Conservation (phyloP, 1,140 invertebrate species). For the Pristionchus pacificus region DNA sequence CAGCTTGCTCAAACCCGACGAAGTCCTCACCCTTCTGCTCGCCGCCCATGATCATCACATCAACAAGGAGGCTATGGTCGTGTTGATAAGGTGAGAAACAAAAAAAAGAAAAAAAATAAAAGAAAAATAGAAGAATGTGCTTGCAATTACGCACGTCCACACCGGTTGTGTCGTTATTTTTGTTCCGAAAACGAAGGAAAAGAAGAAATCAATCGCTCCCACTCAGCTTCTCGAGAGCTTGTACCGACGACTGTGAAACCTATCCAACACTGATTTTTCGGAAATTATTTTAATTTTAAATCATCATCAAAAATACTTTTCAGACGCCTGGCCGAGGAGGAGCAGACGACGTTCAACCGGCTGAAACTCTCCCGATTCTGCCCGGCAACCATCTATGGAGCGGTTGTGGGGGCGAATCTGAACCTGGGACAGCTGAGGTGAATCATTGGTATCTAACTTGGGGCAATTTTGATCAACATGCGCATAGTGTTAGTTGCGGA, state of each 20-base stretch:
- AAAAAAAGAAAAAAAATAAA: no score
- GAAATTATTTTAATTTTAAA: no score
- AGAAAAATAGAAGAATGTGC: no score
- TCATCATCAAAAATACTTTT: no score
- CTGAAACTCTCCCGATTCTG: slow-evolving; percentile 31
- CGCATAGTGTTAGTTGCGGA: neutral
- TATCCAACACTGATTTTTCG: no score
- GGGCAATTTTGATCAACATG: no score
- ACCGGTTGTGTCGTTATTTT: no score
- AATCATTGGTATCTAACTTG: no score
- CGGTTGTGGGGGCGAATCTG: slow-evolving; percentile 17
- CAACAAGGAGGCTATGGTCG: slow-evolving; percentile 23
- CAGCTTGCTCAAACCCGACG: slow-evolving; percentile 30
- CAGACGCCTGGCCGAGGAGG: slow-evolving; percentile 26
- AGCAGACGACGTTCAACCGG: slow-evolving; percentile 27
- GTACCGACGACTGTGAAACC: neutral
- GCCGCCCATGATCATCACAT: slow-evolving; percentile 27
- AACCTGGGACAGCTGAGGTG: slow-evolving; percentile 19
- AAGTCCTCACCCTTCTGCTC: slow-evolving; percentile 32
- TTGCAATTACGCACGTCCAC: no score
- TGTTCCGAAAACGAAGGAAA: no score
- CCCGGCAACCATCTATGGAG: slow-evolving; percentile 29
- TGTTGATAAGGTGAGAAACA: slow-evolving; percentile 1
- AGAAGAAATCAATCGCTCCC: no score
- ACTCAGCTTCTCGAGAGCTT: no score